Evolutionary conservation across 2,888 invertebrate genomes (phyloP).

Genomic region (Volucella inanis): DNA sequence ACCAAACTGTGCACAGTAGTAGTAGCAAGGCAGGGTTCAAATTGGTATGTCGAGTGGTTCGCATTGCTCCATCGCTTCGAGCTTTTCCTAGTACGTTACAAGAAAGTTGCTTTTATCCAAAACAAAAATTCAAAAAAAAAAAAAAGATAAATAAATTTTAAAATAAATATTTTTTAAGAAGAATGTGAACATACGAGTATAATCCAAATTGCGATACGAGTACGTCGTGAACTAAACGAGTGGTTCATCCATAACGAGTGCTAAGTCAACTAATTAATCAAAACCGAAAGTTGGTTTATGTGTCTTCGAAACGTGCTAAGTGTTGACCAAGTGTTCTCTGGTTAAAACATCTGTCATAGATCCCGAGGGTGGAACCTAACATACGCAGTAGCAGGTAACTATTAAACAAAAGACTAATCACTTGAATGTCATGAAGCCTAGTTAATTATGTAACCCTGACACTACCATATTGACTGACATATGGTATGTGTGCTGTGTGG

Average conservation of each 20-base stretch:
- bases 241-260: background rate
- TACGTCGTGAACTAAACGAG: background rate
- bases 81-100: slow-evolving; percentile 24
- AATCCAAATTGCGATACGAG: slow-evolving; percentile 2
- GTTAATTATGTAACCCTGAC: slow-evolving; percentile 66
- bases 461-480: slow-evolving; percentile 53
- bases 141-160: background rate
- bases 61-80: slow-evolving; percentile 37
- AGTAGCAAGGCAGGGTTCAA: slow-evolving; percentile 51
- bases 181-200: slow-evolving; percentile 13
- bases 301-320: slow-evolving; percentile 18
- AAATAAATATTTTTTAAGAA: background rate
- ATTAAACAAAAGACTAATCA: slow-evolving; percentile 31
- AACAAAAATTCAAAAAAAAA: slow-evolving; percentile 24
- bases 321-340: slow-evolving; percentile 27
- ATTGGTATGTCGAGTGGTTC: slow-evolving; percentile 61
- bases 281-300: slow-evolving; percentile 7
- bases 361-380: background rate
- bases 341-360: slow-evolving; percentile 27
- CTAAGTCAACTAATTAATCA: slow-evolving; percentile 29
- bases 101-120: slow-evolving; percentile 10
- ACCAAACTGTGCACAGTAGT: slow-evolving; percentile 49
- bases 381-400: slow-evolving; percentile 9
- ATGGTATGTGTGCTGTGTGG: background rate
- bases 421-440: slow-evolving; percentile 39